A percentile compares a stretch with the other conserved stretches of the same genome.
phyloP scores from a whole-genome alignment of 2,888 invertebrate species.

The Rhingia campestris region DNA sequence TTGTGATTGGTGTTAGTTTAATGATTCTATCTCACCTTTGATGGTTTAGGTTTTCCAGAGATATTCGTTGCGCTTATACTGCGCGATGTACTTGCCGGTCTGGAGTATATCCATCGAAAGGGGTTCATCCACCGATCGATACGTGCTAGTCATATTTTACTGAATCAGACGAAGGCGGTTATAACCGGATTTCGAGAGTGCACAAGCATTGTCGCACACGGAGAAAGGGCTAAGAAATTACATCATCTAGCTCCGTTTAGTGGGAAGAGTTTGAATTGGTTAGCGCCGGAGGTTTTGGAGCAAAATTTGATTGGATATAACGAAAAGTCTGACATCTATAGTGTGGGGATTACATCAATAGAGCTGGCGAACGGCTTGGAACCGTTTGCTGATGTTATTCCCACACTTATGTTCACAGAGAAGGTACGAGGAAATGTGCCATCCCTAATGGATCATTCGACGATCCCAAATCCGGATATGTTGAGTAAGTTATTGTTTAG shows the following conservation, averaged over 20 bases:
- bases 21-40: background rate
- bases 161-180: constrained; percentile 88
- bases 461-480: constrained; percentile 84
- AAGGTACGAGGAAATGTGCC: constrained; percentile 91
- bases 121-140: constrained; percentile 94
- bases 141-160: constrained; percentile 91
- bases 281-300: constrained; percentile 94
- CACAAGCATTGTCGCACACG: constrained; percentile 88
- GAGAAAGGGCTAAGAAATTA: constrained; percentile 87
- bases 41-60: constrained; percentile 88
- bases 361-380: constrained; percentile 91
- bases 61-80: constrained; percentile 90
- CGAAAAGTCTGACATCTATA: constrained; percentile 95
- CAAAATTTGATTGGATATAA: constrained; percentile 95
- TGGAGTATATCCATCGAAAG: constrained; percentile 93
- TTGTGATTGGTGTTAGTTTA: background rate
- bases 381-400: constrained; percentile 92
- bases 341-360: constrained; percentile 93
- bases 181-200: constrained; percentile 92
- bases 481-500: constrained; percentile 77
- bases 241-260: constrained; percentile 90
- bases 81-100: constrained; percentile 89
- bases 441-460: constrained; percentile 89
- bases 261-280: constrained; percentile 89
- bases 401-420: constrained; percentile 95